Conservation (phyloP, 1,140 invertebrate species). For the Lepidurus couesii region DNA sequence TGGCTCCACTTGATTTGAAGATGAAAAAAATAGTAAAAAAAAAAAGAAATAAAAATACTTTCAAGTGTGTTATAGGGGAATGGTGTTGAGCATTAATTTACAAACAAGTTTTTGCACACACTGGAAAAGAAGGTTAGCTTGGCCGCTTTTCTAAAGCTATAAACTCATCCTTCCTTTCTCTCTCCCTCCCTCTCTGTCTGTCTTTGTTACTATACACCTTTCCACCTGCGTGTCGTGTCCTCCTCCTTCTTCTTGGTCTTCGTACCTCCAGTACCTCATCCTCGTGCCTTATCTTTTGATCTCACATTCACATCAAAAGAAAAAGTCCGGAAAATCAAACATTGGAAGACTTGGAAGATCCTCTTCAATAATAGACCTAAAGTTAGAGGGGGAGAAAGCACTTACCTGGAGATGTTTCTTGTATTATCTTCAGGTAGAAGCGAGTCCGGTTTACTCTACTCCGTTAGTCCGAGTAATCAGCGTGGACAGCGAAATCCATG, state of each 20-base stretch:
- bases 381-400: no score
- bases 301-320: no score
- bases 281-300: no score
- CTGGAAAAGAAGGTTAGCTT: slow-evolving; percentile 14
- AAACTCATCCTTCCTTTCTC: slow-evolving; percentile 22
- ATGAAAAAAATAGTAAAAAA: not conserved
- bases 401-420: no score
- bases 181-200: not conserved
- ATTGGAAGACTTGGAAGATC: no score
- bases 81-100: slow-evolving; percentile 11
- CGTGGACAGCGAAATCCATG: not conserved
- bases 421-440: not conserved
- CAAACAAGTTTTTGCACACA: slow-evolving; percentile 19
- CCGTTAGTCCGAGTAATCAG: not conserved
- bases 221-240: not conserved
- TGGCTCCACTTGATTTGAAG: no score
- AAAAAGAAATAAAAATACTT: not conserved
- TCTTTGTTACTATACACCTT: not conserved
- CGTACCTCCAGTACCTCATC: no score
- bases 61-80: not conserved
- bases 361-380: no score
- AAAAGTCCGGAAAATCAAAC: no score
- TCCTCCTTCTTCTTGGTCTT: not conserved
- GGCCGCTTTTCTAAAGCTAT: slow-evolving; percentile 18
- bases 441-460: not conserved